A percentile compares a stretch with the other conserved stretches of the same genome.
phyloP scores from a whole-genome alignment of 1,140 invertebrate species.

The Brachionus rubens region DNA sequence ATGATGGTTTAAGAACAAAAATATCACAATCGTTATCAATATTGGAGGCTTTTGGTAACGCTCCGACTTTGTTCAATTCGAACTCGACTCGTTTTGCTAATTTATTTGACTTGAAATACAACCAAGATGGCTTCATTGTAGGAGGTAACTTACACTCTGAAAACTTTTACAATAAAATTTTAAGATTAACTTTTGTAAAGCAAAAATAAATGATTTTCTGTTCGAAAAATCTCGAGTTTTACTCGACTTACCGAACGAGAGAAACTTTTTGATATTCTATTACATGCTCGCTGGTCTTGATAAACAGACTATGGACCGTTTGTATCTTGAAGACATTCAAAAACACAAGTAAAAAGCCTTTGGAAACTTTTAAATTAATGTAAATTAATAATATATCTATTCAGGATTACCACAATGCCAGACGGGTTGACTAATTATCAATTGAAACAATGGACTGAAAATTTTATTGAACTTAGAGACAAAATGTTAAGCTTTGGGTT shows the following conservation, averaged over 20 bases:
- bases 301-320: neutral
- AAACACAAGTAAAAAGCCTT: conserved; percentile 25
- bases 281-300: conserved; percentile 39
- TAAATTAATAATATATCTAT: neutral
- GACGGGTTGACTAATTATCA: conserved; percentile 40
- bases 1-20: conserved; percentile 49
- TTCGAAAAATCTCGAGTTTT: conserved; percentile 42
- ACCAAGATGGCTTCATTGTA: conserved; percentile 75
- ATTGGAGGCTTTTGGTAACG: conserved; percentile 75
- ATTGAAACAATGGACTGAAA: conserved; percentile 46
- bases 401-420: conserved; percentile 6
- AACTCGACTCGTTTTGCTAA: conserved; percentile 94
- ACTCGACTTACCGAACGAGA: conserved; percentile 21
- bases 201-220: conserved; percentile 42
- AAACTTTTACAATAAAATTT: neutral
- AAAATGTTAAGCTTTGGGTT: conserved; percentile 49
- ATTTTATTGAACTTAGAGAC: conserved; percentile 49
- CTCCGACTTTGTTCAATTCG: conserved; percentile 90
- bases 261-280: conserved; percentile 46
- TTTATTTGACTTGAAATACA: conserved; percentile 71
- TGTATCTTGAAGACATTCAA: conserved; percentile 36
- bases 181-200: neutral
- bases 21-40: conserved; percentile 17
- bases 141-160: conserved; percentile 55
- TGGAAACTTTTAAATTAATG: neutral